Percentiles rank a stretch among this genome's conserved stretches.
phyloP scores from a whole-genome alignment of 2,888 invertebrate species.

The Gastracanthus pulcherrimus region DNA sequence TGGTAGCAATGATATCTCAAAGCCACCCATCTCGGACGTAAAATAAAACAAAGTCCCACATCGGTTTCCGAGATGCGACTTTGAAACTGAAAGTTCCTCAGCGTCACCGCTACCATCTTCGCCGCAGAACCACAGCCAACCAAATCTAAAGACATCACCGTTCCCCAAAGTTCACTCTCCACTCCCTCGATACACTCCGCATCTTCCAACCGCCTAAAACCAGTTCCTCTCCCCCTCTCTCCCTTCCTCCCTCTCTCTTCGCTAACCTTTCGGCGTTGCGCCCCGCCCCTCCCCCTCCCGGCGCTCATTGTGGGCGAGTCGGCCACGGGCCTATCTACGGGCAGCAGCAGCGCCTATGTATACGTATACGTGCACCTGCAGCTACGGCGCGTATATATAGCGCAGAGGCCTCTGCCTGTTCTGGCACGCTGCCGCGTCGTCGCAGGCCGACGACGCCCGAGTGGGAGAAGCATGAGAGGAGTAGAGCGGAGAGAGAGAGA shows the following conservation, averaged over 20 bases:
- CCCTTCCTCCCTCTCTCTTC: slow-evolving; percentile 6
- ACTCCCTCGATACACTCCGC: too few relatives aligned
- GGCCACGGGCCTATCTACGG: neutral
- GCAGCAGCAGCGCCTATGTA: neutral
- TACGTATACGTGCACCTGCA: slow-evolving; percentile 15
- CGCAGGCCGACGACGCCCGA: slow-evolving; percentile 22
- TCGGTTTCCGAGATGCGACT: too few relatives aligned
- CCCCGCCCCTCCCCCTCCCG: slow-evolving; percentile 32
- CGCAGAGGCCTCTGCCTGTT: neutral
- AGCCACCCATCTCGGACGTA: too few relatives aligned
- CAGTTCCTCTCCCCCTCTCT: slow-evolving; percentile 9
- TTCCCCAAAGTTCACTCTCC: too few relatives aligned
- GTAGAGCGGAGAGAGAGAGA: neutral
- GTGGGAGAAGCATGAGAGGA: neutral
- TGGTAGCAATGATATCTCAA: too few relatives aligned
- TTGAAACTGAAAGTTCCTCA: too few relatives aligned
- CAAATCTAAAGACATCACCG: too few relatives aligned
- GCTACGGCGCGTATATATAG: too few relatives aligned
- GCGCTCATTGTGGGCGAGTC: slow-evolving; percentile 38
- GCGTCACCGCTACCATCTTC: too few relatives aligned
- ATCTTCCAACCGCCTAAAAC: too few relatives aligned
- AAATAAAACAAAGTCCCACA: too few relatives aligned
- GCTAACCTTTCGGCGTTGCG: neutral
- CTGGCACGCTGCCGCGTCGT: slow-evolving; percentile 54
- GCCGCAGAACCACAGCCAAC: too few relatives aligned